phyloP scores from a whole-genome alignment of 2,888 invertebrate genomes.

The Silvanus unidentatus region DNA sequence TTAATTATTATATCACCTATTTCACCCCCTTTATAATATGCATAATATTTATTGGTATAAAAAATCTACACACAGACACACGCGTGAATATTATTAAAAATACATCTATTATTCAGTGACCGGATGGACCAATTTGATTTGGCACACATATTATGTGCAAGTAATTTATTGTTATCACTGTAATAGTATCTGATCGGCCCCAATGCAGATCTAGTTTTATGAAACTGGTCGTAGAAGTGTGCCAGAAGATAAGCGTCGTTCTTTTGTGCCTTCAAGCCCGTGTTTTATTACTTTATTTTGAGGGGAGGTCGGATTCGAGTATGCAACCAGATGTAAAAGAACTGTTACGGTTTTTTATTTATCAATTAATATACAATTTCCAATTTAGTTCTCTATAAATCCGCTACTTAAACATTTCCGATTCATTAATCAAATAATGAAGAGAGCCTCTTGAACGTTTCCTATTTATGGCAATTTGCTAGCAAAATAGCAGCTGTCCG shows the following conservation, averaged over 20 bases:
- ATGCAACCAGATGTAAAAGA: background rate
- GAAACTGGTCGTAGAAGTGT: constrained; percentile 15
- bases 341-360: constrained; percentile 8
- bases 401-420: constrained; percentile 9
- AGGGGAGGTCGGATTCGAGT: background rate
- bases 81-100: constrained; percentile 17
- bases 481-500: constrained; percentile 16
- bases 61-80: constrained; percentile 19
- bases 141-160: too few relatives aligned
- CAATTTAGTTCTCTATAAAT: background rate
- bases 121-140: background rate
- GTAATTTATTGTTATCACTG: too few relatives aligned
- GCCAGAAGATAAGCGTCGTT: constrained; percentile 23
- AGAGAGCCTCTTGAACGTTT: constrained; percentile 9
- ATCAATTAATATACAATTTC: background rate
- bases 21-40: constrained; percentile 22
- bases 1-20: constrained; percentile 29
- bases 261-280: constrained; percentile 19
- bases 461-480: constrained; percentile 13
- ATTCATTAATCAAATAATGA: constrained; percentile 9
- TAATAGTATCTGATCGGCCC: too few relatives aligned
- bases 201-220: constrained; percentile 6
- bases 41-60: constrained; percentile 20
- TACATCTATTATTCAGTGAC: constrained; percentile 16
- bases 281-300: constrained; percentile 12